phyloP scores from a whole-genome alignment of 2,797 vertebrate species.

The Scarus forsteni region DNA sequence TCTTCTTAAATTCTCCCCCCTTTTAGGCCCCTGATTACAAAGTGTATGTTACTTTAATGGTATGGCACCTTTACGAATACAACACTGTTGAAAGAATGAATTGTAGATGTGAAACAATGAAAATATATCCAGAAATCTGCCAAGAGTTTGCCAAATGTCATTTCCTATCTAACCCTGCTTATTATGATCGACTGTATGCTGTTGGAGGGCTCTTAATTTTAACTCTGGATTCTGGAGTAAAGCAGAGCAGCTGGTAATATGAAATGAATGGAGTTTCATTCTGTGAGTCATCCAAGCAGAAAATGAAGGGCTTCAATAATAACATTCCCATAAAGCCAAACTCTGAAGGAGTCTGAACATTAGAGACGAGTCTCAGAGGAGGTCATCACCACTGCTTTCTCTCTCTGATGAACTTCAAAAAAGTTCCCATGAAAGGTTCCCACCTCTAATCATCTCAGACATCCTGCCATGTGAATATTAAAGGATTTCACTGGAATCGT shows the following conservation, averaged over 20 bases:
- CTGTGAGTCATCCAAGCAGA: conserved; percentile 31
- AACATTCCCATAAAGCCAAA: neutral
- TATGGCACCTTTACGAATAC: too few species aligned
- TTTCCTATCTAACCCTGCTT: neutral
- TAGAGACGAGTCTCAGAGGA: conserved; percentile 1
- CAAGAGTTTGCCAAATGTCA: neutral
- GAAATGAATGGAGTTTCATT: conserved; percentile 13
- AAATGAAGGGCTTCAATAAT: conserved; percentile 21
- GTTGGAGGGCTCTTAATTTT: neutral
- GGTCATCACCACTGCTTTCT: conserved; percentile 1
- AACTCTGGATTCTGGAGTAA: neutral
- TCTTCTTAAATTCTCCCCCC: too few species aligned
- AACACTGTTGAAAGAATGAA: neutral
- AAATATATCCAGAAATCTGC: neutral
- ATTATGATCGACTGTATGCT: neutral
- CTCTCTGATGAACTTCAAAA: conserved; percentile 8
- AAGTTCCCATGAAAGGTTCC: neutral
- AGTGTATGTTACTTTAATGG: too few species aligned
- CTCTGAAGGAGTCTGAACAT: conserved; percentile 4
- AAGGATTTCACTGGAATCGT: neutral
- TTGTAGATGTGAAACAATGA: neutral
- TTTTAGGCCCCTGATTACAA: too few species aligned
- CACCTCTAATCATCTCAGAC: neutral
- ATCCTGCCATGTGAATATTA: neutral
- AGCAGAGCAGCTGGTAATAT: conserved; percentile 16